These are phyloP conservation scores for Philaenus spumarius DNA, from an alignment of 1,140 invertebrate genomes.

Conservation along the genomic window DNA sequence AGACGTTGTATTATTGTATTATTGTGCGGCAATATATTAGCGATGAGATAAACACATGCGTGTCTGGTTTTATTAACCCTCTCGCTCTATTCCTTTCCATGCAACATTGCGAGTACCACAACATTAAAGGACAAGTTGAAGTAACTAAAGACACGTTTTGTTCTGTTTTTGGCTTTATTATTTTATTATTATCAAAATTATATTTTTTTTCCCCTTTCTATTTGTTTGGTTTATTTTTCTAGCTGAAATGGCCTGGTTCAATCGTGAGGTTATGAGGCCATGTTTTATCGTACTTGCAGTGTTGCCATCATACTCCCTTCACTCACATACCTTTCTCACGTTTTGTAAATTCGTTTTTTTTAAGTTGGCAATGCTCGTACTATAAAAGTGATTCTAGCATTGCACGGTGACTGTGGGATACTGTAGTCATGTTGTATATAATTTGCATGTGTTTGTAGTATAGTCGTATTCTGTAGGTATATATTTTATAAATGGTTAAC, in stretches of 20 bases:
- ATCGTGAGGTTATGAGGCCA: not conserved
- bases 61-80: constrained; percentile 4
- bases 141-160: constrained; percentile 16
- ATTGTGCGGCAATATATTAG: constrained; percentile 24
- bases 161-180: too few relatives aligned
- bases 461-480: too few relatives aligned
- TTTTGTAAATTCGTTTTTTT: constrained; percentile 6
- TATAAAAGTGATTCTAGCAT: too few relatives aligned
- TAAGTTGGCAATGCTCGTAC: not conserved
- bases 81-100: not conserved
- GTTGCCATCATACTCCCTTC: constrained; percentile 26
- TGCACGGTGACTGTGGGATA: not conserved
- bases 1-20: constrained; percentile 30
- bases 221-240: constrained; percentile 18
- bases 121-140: constrained; percentile 28
- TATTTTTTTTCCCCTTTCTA: constrained; percentile 14
- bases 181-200: constrained; percentile 4
- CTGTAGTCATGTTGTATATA: too few relatives aligned
- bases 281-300: constrained; percentile 31
- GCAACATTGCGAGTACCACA: constrained; percentile 29
- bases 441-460: too few relatives aligned
- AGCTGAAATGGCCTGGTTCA: not conserved
- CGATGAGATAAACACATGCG: constrained; percentile 27
- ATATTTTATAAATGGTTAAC: too few relatives aligned
- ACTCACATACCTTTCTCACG: constrained; percentile 3